Conservation (phyloP, 2,797 vertebrate genomes). For the Poeciliopsis paucimaculata region DNA sequence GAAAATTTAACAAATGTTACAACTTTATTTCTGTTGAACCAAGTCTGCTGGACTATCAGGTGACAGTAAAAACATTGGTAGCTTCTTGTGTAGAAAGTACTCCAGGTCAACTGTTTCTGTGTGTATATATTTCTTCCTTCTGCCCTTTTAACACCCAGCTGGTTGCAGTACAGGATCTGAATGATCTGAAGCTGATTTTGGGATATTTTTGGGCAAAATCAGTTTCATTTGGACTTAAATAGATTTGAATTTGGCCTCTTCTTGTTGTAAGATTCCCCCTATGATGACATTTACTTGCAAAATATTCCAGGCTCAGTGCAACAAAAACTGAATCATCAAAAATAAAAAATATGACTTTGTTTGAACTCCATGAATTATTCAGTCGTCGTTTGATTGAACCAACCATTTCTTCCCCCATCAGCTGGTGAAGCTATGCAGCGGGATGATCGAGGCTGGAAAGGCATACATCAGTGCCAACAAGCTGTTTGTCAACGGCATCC, state of each 20-base stretch:
- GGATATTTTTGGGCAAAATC: neutral
- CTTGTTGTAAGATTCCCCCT: neutral
- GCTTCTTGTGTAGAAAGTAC: neutral
- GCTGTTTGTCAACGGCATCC: conserved; percentile 92
- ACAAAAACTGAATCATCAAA: neutral
- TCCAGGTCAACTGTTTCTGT: neutral
- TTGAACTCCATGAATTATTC: neutral
- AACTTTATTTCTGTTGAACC: too few relatives aligned
- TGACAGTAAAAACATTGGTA: neutral
- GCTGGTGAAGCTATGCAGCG: conserved; percentile 97
- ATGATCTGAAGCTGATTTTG: neutral
- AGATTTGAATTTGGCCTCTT: neutral
- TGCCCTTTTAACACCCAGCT: neutral
- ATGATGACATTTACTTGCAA: neutral
- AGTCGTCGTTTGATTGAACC: neutral
- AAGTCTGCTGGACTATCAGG: too few relatives aligned
- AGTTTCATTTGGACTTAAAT: neutral
- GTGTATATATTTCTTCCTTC: neutral
- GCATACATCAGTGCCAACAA: conserved; percentile 93
- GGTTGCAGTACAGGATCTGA: neutral
- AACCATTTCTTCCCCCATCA: conserved; percentile 53
- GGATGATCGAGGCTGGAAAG: conserved; percentile 95
- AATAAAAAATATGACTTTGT: neutral
- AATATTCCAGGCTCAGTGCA: neutral
- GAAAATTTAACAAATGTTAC: too few relatives aligned